Evolutionary conservation across 2,797 vertebrate species (phyloP).

Genomic region (Diceros bicornis): DNA sequence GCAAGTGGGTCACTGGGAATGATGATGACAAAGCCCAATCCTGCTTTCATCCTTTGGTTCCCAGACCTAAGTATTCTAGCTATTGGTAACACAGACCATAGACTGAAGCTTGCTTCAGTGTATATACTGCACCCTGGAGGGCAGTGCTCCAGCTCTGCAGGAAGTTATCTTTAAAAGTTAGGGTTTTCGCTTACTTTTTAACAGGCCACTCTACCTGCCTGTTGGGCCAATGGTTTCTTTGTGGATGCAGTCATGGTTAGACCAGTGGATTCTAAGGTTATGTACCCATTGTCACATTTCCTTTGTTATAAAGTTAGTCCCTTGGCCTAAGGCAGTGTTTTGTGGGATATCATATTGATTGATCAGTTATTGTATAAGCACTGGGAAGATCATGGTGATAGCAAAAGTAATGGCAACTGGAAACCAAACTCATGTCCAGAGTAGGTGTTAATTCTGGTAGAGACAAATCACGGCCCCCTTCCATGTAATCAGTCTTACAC

Average conservation of each 20-base stretch:
- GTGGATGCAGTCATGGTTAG: neutral
- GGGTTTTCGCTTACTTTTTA: neutral
- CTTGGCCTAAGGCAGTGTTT: neutral
- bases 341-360: neutral
- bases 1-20: neutral
- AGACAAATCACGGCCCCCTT: neutral
- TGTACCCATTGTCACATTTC: neutral
- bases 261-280: neutral
- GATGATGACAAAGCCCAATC: neutral
- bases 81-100: neutral
- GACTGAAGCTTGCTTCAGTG: neutral
- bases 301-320: neutral
- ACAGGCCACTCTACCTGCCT: neutral
- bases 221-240: neutral
- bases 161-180: neutral
- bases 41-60: neutral
- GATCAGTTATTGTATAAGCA: neutral
- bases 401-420: neutral
- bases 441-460: neutral
- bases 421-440: neutral
- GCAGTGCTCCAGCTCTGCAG: neutral
- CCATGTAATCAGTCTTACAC: neutral
- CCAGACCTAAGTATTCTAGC: neutral
- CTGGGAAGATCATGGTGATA: neutral
- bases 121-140: neutral